Conservation (phyloP, 2,888 invertebrate species). For the Nowickia ferox region DNA sequence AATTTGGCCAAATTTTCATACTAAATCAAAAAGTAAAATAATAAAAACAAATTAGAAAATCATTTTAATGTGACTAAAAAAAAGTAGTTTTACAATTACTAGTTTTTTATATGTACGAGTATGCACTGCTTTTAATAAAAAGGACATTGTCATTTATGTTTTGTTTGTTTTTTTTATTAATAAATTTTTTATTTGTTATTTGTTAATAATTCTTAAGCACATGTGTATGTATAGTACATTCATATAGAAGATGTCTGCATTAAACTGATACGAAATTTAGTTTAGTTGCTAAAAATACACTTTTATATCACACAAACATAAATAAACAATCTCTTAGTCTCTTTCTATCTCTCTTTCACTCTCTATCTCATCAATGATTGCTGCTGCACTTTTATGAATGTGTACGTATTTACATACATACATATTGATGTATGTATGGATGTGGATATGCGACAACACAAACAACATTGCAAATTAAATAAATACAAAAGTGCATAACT, state of each 20-base stretch:
- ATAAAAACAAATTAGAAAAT: background rate
- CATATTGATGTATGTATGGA: background rate
- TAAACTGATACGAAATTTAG: slow-evolving; percentile 32
- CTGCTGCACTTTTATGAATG: background rate
- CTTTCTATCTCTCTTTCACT: slow-evolving; percentile 1
- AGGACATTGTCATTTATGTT: slow-evolving; percentile 2
- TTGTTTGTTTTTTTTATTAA: background rate
- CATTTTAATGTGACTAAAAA: background rate
- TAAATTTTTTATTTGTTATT: slow-evolving; percentile 9
- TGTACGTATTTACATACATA: background rate
- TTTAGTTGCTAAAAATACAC: slow-evolving; percentile 13
- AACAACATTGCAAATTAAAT: slow-evolving; percentile 3
- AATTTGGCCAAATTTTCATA: slow-evolving; percentile 83
- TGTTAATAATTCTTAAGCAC: slow-evolving; percentile 18
- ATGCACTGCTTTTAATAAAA: slow-evolving; percentile 2
- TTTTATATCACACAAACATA: slow-evolving; percentile 6
- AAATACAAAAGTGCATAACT: slow-evolving; percentile 1
- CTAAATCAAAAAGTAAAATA: slow-evolving; percentile 73
- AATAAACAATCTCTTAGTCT: background rate
- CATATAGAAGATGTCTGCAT: slow-evolving; percentile 10
- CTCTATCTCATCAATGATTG: background rate
- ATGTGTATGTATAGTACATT: background rate
- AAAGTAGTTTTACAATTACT: background rate
- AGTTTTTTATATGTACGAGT: background rate
- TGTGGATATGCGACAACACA: background rate